A percentile compares a stretch with the other conserved stretches of the same genome.
phyloP scores from a whole-genome alignment of 2,797 vertebrate species.

The Helicolenus hilgendorfi region DNA sequence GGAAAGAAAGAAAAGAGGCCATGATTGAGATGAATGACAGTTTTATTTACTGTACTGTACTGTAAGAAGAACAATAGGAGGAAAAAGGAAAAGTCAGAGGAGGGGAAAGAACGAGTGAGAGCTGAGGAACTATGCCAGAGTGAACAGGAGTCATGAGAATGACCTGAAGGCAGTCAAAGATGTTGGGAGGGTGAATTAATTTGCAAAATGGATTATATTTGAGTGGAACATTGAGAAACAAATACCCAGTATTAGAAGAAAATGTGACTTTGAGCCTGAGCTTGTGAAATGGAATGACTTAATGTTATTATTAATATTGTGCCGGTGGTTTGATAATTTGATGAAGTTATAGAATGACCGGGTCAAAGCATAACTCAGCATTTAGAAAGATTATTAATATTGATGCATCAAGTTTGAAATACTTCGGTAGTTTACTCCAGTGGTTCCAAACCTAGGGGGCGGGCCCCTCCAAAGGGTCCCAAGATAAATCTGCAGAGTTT shows the following conservation, averaged over 20 bases:
- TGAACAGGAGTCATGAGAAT: conserved; percentile 9
- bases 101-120: background rate
- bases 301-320: background rate
- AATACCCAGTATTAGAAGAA: background rate
- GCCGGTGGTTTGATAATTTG: background rate
- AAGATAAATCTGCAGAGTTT: too few species aligned
- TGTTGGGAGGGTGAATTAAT: background rate
- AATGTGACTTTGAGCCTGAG: background rate
- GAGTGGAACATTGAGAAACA: background rate
- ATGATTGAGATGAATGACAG: background rate
- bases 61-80: conserved; percentile 41
- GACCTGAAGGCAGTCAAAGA: conserved; percentile 8
- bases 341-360: background rate
- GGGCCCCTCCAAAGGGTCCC: background rate
- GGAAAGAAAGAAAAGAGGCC: background rate
- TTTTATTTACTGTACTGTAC: background rate
- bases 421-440: background rate
- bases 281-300: background rate
- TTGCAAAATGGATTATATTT: background rate
- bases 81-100: conserved; percentile 28
- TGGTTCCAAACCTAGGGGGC: background rate
- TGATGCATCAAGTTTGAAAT: background rate
- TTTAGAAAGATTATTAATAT: background rate
- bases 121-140: background rate
- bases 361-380: background rate